phyloP scores from a whole-genome alignment of 2,888 invertebrate genomes.

The Parnassius apollo region DNA sequence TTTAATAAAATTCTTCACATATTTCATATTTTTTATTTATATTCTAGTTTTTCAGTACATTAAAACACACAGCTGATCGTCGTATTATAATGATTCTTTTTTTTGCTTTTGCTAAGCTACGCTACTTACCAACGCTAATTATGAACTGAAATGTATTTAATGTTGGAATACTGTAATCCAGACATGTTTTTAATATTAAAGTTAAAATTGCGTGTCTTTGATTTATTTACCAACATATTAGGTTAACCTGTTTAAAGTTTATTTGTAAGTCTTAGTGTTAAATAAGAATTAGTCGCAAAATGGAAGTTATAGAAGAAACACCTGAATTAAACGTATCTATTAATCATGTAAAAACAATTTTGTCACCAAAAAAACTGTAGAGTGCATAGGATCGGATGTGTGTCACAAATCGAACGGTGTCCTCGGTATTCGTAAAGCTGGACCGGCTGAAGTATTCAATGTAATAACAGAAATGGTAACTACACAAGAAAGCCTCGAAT shows the following conservation, averaged over 20 bases:
- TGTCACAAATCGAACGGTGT: conserved; percentile 68
- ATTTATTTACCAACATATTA: conserved; percentile 49
- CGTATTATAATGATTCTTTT: no score
- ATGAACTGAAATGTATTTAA: conserved; percentile 7
- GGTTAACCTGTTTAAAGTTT: conserved; percentile 40
- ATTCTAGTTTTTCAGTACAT: no score
- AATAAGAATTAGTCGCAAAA: conserved; percentile 30
- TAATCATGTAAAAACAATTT: conserved; percentile 46
- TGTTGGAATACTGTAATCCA: conserved; percentile 20
- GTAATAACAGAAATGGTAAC: conserved; percentile 18
- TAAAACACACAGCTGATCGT: no score
- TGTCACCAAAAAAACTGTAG: conserved; percentile 40
- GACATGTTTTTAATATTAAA: conserved; percentile 12
- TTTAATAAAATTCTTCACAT: no score
- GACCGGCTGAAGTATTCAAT: conserved; percentile 13
- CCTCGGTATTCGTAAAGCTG: conserved; percentile 36
- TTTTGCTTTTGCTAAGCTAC: no score
- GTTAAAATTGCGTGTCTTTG: conserved; percentile 40
- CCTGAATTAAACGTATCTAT: conserved; percentile 39
- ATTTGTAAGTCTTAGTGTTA: conserved; percentile 29
- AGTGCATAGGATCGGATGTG: conserved; percentile 46
- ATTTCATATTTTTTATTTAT: no score
- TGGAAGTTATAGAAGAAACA: conserved; percentile 52
- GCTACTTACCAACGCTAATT: no score
- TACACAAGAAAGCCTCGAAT: conserved; percentile 1